Conservation (phyloP, 2,113 vertebrate species). For the Microcebus griseorufus region DNA sequence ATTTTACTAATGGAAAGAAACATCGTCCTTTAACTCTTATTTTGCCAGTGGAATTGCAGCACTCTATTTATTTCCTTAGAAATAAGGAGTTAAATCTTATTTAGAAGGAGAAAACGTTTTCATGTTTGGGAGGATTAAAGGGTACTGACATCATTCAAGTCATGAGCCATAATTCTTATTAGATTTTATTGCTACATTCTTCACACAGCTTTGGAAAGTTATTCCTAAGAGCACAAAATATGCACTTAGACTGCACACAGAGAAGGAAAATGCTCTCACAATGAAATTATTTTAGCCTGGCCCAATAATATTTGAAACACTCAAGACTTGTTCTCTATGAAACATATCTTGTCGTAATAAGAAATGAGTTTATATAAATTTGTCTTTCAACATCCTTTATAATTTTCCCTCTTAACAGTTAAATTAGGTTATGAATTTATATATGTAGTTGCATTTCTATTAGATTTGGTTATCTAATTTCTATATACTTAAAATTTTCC, state of each 20-base stretch:
- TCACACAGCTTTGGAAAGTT: slow-evolving; percentile 75
- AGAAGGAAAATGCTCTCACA: slow-evolving; percentile 76
- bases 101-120: slow-evolving; percentile 63
- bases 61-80: slow-evolving; percentile 39
- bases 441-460: no score
- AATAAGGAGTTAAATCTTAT: slow-evolving; percentile 72
- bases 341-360: slow-evolving; percentile 56
- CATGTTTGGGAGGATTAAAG: slow-evolving; percentile 70
- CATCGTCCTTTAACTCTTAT: slow-evolving; percentile 62
- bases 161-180: slow-evolving; percentile 78
- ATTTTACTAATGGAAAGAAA: not conserved
- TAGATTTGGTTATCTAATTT: not conserved
- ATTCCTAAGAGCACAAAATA: slow-evolving; percentile 77
- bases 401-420: slow-evolving; percentile 21
- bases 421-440: not conserved
- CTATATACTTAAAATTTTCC: not conserved
- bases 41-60: slow-evolving; percentile 29
- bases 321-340: slow-evolving; percentile 53
- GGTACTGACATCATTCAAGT: slow-evolving; percentile 71
- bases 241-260: slow-evolving; percentile 74
- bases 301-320: slow-evolving; percentile 58
- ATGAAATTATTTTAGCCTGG: slow-evolving; percentile 76
- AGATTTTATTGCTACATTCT: slow-evolving; percentile 71
- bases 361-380: slow-evolving; percentile 52
- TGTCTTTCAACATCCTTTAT: not conserved